phyloP scores from a whole-genome alignment of 2,113 vertebrate species.

The Bubo bubo region DNA sequence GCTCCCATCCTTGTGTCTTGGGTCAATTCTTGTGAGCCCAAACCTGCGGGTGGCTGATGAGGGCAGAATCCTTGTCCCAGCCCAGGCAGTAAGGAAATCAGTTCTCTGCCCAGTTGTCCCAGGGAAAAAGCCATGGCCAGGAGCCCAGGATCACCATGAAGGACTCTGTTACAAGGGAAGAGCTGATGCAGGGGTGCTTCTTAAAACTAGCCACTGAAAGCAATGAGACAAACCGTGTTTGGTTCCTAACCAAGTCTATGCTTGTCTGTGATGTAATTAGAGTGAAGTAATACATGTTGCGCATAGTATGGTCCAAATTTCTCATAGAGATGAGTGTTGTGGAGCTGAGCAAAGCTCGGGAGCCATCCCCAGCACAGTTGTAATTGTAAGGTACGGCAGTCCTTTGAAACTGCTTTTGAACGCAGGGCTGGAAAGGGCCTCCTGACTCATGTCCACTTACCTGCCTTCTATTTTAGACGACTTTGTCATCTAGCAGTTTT shows the following conservation, averaged over 20 bases:
- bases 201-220: background rate
- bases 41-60: background rate
- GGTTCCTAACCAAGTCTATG: background rate
- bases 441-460: background rate
- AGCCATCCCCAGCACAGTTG: background rate
- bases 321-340: background rate
- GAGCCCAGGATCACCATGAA: background rate
- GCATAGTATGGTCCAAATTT: background rate
- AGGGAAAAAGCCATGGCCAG: background rate
- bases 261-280: slow-evolving; percentile 23
- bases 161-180: background rate
- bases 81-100: background rate
- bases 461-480: background rate
- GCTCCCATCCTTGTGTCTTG: background rate
- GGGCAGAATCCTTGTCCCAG: background rate
- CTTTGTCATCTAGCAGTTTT: background rate
- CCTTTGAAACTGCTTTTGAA: slow-evolving; percentile 24
- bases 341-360: background rate
- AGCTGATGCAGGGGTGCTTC: background rate
- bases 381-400: background rate
- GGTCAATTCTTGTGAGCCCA: background rate
- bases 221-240: background rate
- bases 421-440: background rate
- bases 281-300: background rate
- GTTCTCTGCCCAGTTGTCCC: background rate